These are phyloP conservation scores for Cisticola juncidis DNA, from an alignment of 2,113 vertebrate genomes.

Conservation along the genomic window DNA sequence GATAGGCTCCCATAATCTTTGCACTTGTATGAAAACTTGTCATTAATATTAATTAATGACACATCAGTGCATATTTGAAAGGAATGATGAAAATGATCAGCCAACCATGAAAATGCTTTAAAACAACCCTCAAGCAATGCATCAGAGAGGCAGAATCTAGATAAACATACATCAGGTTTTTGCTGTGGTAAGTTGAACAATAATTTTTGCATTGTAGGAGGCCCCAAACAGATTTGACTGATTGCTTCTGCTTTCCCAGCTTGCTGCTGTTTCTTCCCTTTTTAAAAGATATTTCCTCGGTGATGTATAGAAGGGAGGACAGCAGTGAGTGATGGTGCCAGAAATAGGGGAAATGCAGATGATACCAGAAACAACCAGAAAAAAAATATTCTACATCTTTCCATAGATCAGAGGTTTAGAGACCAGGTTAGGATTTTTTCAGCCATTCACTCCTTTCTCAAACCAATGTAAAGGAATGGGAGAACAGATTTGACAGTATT, in stretches of 20 bases:
- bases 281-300: not conserved
- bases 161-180: constrained; percentile 1
- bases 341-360: not conserved
- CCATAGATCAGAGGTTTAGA: not conserved
- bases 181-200: constrained; percentile 11
- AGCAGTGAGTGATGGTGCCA: not conserved
- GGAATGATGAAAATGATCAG: constrained; percentile 59
- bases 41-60: constrained; percentile 73
- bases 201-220: constrained; percentile 31
- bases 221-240: not conserved
- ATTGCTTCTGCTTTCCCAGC: not conserved
- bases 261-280: not conserved
- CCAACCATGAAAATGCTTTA: not conserved
- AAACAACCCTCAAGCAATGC: not conserved
- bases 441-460: not conserved
- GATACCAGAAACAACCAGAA: not conserved
- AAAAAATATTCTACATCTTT: not conserved
- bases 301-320: not conserved
- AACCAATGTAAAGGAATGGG: not conserved
- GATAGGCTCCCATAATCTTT: constrained; percentile 6
- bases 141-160: not conserved
- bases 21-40: constrained; percentile 47
- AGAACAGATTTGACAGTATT: not conserved
- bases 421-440: not conserved
- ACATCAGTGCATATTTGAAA: constrained; percentile 51